Evolutionary conservation across 2,797 vertebrate species (phyloP), one percentile per base, ranked within the genome.

Genomic region (Poecile montanus): DNA sequence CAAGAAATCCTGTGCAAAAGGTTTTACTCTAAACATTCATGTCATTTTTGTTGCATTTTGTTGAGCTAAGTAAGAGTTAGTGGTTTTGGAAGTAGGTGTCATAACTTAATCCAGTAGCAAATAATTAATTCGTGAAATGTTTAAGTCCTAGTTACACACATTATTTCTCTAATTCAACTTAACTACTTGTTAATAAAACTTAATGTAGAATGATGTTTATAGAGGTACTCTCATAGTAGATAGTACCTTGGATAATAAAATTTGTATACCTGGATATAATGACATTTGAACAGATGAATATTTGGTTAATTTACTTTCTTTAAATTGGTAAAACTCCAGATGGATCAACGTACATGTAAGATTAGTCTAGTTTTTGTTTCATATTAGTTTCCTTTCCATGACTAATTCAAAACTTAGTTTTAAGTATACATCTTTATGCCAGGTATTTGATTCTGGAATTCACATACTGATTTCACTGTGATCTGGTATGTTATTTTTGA

Each of bases 1-100:
- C 89, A 82, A 65, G 89, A 70, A 96, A 97, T 38, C 57, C 95
- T 2, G 18, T 74, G 91, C 97, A 98, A 78, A 98, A 98, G 94
- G 95, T 97, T 94, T 88, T 91, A 45, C 12, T 94, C 50, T 94
- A 88, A 90, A 89, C 74, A 58, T 85, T 93, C 51, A 38, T 65
- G 21, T 63, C 8, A 42, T 8, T 88, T 63, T 88, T 82, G 83
- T 70, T 75, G 32, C 11, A 4, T n/a, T 65, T 93, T 77, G 73
- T 87, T 83, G 11, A 73, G 19, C 32, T 83, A 57, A 82, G 25
- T 83, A 71, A 68, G 29, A 68, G 14, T 77, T 77, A 65, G 40
- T 58, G 26, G 6, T 88, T 20, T 48, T 85, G 56, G 57, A 94
- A 94, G 38, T 54, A 62, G 63, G 5, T 85, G 30, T 86, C 34